A percentile compares a stretch with the other conserved stretches of the same genome.
phyloP scores from a whole-genome alignment of 1,140 invertebrate genomes.

The Bombus sibiricus region DNA sequence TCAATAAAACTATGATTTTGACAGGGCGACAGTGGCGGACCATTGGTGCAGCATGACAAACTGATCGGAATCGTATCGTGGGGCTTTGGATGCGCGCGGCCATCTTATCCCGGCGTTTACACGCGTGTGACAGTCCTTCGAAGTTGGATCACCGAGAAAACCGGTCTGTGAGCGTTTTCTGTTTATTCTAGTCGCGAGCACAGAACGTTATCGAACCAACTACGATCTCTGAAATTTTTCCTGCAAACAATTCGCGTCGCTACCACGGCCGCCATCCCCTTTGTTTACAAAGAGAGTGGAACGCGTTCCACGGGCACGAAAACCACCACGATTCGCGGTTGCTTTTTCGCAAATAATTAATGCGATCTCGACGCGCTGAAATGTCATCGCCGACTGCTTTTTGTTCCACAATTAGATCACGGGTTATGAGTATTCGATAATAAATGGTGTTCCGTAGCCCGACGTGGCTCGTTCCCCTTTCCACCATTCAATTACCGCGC shows the following conservation, averaged over 20 bases:
- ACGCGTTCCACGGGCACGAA: background rate
- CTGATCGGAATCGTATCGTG: conserved; percentile 83
- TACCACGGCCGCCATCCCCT: background rate
- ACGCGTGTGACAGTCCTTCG: conserved; percentile 77
- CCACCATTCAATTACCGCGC: background rate
- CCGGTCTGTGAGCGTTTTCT: conserved; percentile 50
- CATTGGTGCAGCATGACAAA: conserved; percentile 60
- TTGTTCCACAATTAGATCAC: background rate
- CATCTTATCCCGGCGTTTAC: conserved; percentile 84
- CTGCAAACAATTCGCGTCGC: background rate
- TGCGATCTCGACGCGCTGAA: background rate
- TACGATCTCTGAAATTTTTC: background rate
- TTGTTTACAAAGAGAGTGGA: background rate
- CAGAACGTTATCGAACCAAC: background rate
- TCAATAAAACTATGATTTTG: background rate
- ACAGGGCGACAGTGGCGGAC: conserved; percentile 73
- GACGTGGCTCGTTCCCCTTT: background rate
- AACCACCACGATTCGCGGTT: background rate
- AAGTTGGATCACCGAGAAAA: conserved; percentile 73
- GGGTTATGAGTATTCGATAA: background rate
- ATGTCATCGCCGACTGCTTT: background rate
- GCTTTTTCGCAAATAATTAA: background rate
- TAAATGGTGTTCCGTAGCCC: background rate
- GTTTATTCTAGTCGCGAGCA: background rate
- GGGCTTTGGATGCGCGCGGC: conserved; percentile 81